Evolutionary conservation across 2,797 vertebrate genomes (phyloP), one percentile per base, ranked within the genome.

Genomic region (Oreochromis grahami): DNA sequence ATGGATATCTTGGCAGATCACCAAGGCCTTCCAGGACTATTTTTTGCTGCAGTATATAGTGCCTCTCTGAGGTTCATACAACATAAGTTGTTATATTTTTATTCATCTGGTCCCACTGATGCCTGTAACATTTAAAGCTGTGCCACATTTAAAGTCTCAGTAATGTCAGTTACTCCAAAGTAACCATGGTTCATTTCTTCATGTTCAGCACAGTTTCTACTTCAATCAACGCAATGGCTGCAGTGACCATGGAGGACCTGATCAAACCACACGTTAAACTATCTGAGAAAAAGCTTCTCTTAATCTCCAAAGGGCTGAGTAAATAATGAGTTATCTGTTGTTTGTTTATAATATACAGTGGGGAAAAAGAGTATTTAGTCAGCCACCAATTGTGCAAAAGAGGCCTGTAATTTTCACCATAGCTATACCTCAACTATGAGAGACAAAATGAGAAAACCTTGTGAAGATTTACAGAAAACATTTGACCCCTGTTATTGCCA

Each of bases 161-260:
- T 52, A 11, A 21, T 21, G n/a, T 52, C n/a, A n/a, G 21, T 11
- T 11, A 21, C 0, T 52, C n/a, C n/a, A 53, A 1, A 53, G 51
- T 52, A 21, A 21, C 1, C 52, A 26, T 26, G 21, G 11, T 26
- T 55, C 21, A 55, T 55, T 55, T 7, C 2, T 2, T 83, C 45
- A 21, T 10, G 41, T 74, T 74, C 6, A 99, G 98, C 92, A 99
- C 98, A 0, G 98, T 98, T 88, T 99, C 98, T 9, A 98, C 98
- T 92, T 97, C 97, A 86, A 97, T 99, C 87, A 99, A 98, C 21
- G 97, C 97, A 15, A 90, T 99, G 86, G 96, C 98, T 80, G 97
- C 98, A 1, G 98, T 99, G 68, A 98, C 98, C 1, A 92, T 98
- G 0, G 97, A 98, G 94, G 98, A 99, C 80, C 90, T 99, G 63